Conservation (phyloP, 2,113 vertebrate species). For the Plestiodon gilberti region DNA sequence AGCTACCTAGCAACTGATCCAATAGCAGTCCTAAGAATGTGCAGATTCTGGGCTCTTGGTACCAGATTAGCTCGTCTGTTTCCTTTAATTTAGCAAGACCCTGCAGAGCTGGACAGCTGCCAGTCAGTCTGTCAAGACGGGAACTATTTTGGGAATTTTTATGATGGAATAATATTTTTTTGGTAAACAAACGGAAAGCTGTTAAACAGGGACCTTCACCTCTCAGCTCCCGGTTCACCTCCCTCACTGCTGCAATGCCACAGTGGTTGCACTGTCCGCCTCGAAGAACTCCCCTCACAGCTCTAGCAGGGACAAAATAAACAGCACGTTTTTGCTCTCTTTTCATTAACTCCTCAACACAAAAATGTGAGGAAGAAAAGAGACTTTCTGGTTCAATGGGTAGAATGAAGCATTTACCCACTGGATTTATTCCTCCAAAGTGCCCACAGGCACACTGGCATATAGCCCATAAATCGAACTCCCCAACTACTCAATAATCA, state of each 20-base stretch:
- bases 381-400: conserved; percentile 39
- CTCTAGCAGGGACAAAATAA: conserved; percentile 69
- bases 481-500: background rate
- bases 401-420: conserved; percentile 31
- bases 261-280: conserved; percentile 75
- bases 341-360: conserved; percentile 52
- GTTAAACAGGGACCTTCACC: conserved; percentile 79
- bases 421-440: conserved; percentile 44
- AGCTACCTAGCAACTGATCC: background rate
- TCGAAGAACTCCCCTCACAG: conserved; percentile 56
- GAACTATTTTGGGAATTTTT: conserved; percentile 86
- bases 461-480: background rate
- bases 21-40: conserved; percentile 8
- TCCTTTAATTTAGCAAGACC: conserved; percentile 71
- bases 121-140: conserved; percentile 79
- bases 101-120: conserved; percentile 77
- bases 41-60: conserved; percentile 55
- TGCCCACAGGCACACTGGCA: background rate
- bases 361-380: background rate
- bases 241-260: conserved; percentile 63
- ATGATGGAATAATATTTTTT: conserved; percentile 86
- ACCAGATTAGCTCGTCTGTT: conserved; percentile 68
- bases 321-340: conserved; percentile 37
- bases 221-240: conserved; percentile 73
- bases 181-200: conserved; percentile 81